A percentile compares a stretch with the other conserved stretches of the same genome.
Conservation (phyloP, 2,888 invertebrate genomes). For the Ochropacha duplaris region DNA sequence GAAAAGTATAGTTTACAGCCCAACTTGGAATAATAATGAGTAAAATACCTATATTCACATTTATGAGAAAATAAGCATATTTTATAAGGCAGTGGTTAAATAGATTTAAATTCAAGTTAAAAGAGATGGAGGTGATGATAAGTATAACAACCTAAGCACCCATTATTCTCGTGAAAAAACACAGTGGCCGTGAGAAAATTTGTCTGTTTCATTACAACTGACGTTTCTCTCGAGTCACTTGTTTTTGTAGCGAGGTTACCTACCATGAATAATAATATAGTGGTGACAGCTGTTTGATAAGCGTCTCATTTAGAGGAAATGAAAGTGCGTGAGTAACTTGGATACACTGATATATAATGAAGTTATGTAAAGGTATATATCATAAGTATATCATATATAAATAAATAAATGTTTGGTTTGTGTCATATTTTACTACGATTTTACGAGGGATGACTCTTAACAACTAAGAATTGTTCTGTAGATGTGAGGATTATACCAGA, state of each 20-base stretch:
- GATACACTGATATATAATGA: neutral
- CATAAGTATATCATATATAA: no score
- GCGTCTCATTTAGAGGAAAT: neutral
- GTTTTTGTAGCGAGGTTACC: slow-evolving; percentile 48
- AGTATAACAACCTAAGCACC: slow-evolving; percentile 36
- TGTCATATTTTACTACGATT: no score
- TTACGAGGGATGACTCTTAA: no score
- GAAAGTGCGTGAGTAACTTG: neutral
- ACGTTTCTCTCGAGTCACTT: slow-evolving; percentile 45
- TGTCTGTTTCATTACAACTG: slow-evolving; percentile 45
- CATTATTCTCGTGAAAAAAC: slow-evolving; percentile 38
- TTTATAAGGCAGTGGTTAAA: neutral
- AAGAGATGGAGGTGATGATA: slow-evolving; percentile 29
- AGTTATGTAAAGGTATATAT: neutral
- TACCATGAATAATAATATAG: slow-evolving; percentile 41
- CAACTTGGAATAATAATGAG: no score
- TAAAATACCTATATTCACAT: no score
- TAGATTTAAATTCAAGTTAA: no score
- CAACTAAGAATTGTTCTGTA: no score
- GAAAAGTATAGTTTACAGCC: no score
- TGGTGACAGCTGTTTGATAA: slow-evolving; percentile 30
- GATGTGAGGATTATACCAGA: no score
- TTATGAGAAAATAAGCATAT: no score
- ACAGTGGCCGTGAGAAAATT: slow-evolving; percentile 57
- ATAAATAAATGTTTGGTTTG: no score